Evolutionary conservation across 2,113 vertebrate species (phyloP), one percentile per base, ranked within the genome.

Genomic region (Vombatus ursinus): DNA sequence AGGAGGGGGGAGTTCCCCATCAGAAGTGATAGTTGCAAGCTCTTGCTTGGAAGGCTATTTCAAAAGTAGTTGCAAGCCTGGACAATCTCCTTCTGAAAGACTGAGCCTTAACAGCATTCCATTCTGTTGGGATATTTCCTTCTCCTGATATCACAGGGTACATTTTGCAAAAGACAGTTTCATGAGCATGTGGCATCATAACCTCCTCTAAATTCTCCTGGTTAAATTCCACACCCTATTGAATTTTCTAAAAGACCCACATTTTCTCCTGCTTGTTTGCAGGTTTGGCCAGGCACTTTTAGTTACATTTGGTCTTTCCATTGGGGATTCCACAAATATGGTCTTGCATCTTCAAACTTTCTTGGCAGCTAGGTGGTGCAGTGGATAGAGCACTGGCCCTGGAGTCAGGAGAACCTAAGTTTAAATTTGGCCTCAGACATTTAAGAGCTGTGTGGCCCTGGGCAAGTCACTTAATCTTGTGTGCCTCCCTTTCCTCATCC

Each of bases 281-380:
- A 93, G 54, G 94, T 77, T 61, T 94, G 89, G 44, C 8, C 24
- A 95, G 92, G 14, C 12, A 50, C 90, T 14, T 48, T 77, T 54
- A 95, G 95, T 96, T 51, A 48, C n/a, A 50, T 93, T 50, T 52
- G 48, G 28, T 84, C 53, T 50, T 96, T 97, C 95, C 90, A n/a
- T n/a, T 95, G 93, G 94, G 90, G 94, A 95, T 84, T 44, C n/a
- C 37, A 84, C 44, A 19, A 84, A 84, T 23, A 44, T 8, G 16
- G n/a, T 22, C n/a, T 84, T 84, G 2, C 19, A 44, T 22, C 68
- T 7, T 84, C n/a, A 84, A 44, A 23, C 2, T 44, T 84, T 37
- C n/a, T 84, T 84, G 1, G n/a, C 19, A 68, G 31, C 11, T 28
- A 61, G 28, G 57, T 12, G 26, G 28, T 37, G 11, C 37, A 31